Evolutionary conservation across 2,113 vertebrate genomes (phyloP).

Genomic region (Arizona elegans): DNA sequence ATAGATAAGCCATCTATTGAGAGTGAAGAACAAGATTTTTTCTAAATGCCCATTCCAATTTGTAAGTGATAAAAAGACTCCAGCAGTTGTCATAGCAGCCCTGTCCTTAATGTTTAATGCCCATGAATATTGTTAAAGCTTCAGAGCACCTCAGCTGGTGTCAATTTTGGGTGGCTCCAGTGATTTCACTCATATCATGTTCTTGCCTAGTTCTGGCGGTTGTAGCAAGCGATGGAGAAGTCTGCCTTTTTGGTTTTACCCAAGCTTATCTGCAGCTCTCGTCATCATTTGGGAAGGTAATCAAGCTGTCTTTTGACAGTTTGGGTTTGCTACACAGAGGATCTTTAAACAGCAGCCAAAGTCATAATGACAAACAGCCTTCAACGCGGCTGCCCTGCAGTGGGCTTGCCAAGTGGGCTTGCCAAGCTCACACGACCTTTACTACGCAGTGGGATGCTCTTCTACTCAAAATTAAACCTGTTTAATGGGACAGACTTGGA

Average conservation of each 20-base stretch:
- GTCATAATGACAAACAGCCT: conserved; percentile 8
- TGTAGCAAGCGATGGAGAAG: conserved; percentile 3
- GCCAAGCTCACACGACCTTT: background rate
- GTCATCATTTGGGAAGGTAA: background rate
- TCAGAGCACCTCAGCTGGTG: background rate
- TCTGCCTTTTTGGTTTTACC: background rate
- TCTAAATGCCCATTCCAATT: conserved; percentile 1
- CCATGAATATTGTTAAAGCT: background rate
- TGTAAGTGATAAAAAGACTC: conserved; percentile 5
- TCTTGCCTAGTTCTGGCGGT: background rate
- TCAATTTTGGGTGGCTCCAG: rapidly evolving
- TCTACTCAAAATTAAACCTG: background rate
- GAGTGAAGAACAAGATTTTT: background rate
- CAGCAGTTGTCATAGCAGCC: background rate
- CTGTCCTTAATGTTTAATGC: background rate
- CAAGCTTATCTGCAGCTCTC: background rate
- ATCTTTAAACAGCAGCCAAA: background rate
- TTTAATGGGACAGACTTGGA: background rate
- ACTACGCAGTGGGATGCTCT: background rate
- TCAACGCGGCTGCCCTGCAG: background rate
- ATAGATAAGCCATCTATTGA: background rate
- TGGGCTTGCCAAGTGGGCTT: too few species aligned
- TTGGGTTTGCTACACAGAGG: background rate
- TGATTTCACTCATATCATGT: background rate
- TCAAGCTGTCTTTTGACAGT: background rate